These are phyloP conservation scores for Pipistrellus pipistrellus DNA, from an alignment of 2,797 vertebrate genomes.

Conservation along the genomic window DNA sequence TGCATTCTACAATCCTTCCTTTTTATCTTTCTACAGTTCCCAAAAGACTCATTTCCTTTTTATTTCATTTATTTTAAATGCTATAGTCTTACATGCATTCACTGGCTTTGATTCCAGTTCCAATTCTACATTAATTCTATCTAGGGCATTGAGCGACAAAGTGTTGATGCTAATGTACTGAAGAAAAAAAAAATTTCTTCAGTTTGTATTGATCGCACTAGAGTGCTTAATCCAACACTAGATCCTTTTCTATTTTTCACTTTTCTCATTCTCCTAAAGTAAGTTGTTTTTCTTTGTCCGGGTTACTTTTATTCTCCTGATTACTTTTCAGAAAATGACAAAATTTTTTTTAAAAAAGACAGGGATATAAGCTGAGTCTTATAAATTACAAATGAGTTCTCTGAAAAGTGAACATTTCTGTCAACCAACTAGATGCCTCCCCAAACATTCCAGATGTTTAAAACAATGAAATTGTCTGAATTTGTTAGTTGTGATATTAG, in stretches of 20 bases:
- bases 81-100: not conserved
- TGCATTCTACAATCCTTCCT: not conserved
- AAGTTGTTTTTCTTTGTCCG: constrained; percentile 23
- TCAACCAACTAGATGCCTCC: not conserved
- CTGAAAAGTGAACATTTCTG: not conserved
- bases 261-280: not conserved
- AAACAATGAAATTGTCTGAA: not conserved
- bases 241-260: not conserved
- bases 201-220: not conserved
- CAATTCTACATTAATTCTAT: not conserved
- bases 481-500: not conserved
- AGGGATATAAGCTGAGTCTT: not conserved
- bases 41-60: constrained; percentile 30
- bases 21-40: not conserved
- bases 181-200: not conserved
- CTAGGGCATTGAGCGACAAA: not conserved
- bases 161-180: constrained; percentile 28
- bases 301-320: constrained; percentile 5
- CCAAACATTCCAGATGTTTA: constrained; percentile 14
- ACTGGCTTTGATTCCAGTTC: not conserved
- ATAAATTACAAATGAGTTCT: not conserved
- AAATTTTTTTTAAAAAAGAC: not conserved
- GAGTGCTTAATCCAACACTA: constrained; percentile 55
- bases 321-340: constrained; percentile 9
- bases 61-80: constrained; percentile 33